Base-by-base conservation (phyloP, 2,113 vertebrate species). In the Polypterus bichir region DNA sequence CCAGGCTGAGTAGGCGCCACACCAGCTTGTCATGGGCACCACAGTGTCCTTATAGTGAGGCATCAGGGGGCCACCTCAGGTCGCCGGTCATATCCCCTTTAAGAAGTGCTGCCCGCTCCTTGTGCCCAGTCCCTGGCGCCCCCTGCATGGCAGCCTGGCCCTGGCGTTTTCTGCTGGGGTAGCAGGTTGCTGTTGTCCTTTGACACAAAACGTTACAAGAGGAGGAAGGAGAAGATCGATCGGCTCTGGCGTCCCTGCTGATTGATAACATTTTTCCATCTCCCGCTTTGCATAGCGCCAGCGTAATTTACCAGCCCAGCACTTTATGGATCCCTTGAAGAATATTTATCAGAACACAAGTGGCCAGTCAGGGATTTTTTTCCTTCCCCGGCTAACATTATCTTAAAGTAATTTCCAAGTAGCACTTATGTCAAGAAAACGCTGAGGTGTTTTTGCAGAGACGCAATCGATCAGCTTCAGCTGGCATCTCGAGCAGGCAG, bases 281-380 rank as follows among this genome's bases (percentile, higher is more conserved):
- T 48, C 6, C 9, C 61, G 44, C 71, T 76, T 64, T 65, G 49
- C 67, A 72, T 66, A 68, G 65, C 27, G 27, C 27, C 27, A 27
- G 27, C 62, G 56, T 69, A 45, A 74, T 72, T 70, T 70, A 73
- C 65, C 61, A 73, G 62, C 66, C 69, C 61, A 57, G 49, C 70
- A 55, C 70, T 77, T 75, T 69, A n/a, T 66, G 66, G 63, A 67
- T 72, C 64, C 67, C 59, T 46, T 66, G 11, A 48, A 78, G 73
- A 76, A 72, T 74, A 76, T 70, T 82, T 81, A 81, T 78, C 76
- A 72, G 73, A 59, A 68, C 66, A 69, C 61, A 48, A 67, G 61
- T 57, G 57, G 54, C 46, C 59, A 66, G 54, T 59, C 49, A 55
- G 6, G 6, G 9, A 44, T 62, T 62, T 54, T 54, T 52, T 59